phyloP scores from a whole-genome alignment of 2,113 vertebrate genomes.

The Geothlypis trichas region DNA sequence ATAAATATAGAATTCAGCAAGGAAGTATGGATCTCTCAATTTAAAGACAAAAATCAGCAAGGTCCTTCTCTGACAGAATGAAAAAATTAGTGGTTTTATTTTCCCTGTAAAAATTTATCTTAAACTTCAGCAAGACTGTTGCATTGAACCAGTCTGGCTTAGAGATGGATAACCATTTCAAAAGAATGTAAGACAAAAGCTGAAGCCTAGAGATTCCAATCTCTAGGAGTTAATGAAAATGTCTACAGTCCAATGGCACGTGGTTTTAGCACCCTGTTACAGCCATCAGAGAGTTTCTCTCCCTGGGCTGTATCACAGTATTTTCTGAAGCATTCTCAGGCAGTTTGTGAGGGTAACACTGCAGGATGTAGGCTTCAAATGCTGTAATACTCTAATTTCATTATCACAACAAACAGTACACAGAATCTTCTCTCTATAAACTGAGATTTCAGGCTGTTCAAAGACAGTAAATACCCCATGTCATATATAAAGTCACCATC shows the following conservation, averaged over 20 bases:
- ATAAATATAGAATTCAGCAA: background rate
- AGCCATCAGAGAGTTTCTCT: background rate
- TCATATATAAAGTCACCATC: background rate
- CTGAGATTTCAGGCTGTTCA: background rate
- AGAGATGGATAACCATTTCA: background rate
- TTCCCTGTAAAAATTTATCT: background rate
- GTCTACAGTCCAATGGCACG: background rate
- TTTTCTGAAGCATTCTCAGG: background rate
- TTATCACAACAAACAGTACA: background rate
- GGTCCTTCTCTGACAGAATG: background rate
- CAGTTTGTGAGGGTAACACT: background rate
- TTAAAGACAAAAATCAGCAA: background rate
- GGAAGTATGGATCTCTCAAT: background rate
- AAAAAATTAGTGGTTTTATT: background rate
- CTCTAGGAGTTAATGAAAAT: background rate
- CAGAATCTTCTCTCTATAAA: background rate
- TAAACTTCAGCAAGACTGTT: background rate
- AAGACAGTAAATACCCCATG: background rate
- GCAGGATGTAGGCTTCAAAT: background rate
- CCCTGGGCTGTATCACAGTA: rapidly evolving
- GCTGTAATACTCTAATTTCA: background rate
- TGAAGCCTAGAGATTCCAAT: background rate
- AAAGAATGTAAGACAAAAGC: background rate
- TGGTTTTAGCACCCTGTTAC: background rate
- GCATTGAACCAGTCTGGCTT: background rate